Evolutionary conservation across 2,113 vertebrate species (phyloP).

Genomic region (Castor canadensis): DNA sequence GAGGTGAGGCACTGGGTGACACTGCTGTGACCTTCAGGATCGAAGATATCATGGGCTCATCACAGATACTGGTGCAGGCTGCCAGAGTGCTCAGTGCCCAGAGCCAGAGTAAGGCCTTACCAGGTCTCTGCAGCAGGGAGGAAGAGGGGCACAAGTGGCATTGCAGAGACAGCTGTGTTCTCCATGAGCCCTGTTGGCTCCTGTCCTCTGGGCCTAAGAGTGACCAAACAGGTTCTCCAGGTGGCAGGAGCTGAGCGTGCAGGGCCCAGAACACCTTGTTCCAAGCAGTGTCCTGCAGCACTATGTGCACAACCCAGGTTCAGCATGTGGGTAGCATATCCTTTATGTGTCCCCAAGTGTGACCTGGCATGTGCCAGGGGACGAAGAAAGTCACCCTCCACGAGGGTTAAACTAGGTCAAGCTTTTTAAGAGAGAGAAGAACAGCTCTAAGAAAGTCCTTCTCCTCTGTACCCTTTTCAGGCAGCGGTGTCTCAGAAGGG

Average conservation of each 20-base stretch:
- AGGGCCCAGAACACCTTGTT: conserved; percentile 3
- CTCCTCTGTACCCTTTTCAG: not conserved
- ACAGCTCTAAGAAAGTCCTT: not conserved
- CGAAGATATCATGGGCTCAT: not conserved
- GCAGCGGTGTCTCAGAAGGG: fast-evolving
- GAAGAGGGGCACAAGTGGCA: fast-evolving
- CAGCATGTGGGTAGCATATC: not conserved
- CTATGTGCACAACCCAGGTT: not conserved
- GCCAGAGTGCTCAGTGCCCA: not conserved
- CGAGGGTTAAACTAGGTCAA: not conserved
- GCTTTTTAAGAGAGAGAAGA: not conserved
- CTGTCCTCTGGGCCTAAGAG: not conserved
- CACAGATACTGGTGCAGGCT: not conserved
- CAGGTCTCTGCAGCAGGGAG: not conserved
- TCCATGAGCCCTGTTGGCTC: not conserved
- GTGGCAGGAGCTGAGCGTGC: not conserved
- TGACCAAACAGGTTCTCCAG: conserved; percentile 61
- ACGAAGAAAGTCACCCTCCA: not conserved
- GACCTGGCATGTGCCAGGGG: not conserved
- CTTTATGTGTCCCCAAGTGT: not conserved
- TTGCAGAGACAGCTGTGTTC: not conserved
- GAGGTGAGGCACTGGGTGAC: not conserved
- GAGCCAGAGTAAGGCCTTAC: not conserved
- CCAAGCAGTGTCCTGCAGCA: not conserved
- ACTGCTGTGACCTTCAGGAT: fast-evolving